Base-by-base conservation (phyloP, 2,113 vertebrate genomes). In the human (Homo sapiens) region DNA sequence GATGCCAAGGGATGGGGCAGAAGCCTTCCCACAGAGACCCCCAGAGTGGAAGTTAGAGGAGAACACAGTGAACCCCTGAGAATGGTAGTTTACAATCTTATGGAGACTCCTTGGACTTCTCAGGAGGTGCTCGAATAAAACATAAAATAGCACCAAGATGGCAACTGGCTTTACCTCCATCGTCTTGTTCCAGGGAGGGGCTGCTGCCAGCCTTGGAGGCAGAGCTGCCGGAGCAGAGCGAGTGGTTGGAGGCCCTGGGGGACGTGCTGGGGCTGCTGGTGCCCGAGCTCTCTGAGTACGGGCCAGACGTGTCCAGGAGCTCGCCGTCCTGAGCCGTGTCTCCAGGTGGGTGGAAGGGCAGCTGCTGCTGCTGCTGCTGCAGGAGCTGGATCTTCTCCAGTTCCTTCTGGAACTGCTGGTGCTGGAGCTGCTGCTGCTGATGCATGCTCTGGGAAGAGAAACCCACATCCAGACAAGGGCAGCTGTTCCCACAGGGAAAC, bases 341-440 rank as follows among this genome's bases (percentile, higher is more conserved):
- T 1, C 98, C 43, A 0, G 99, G 97, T 0, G 99, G 88, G 68
- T 95, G 98, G 90, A 99, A 99, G 48, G 99, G 98, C 89, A 99
- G 98, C 97, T 99, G 99, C 98, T 99, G 99, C 97, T 99, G 99
- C 98, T 99, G 99, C 16, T 99, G 99, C 97, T 99, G 99, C 95
- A 99, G 97, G 68, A 99, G 99, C 98, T 99, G 99, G 38, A 99
- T 98, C 98, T 99, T 99, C 98, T 99, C 99, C 98, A 99, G 99
- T 98, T 99, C 99, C 78, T 98, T 98, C 98, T 99, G 99, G 95
- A 99, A 99, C 98, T 99, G 99, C 98, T 99, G 99, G 93, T 99
- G 99, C 98, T 99, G 99, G 57, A 99, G 99, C 98, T 99, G 99
- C 98, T 98, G 99, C 98, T 99, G 99, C 98, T 99, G 99, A 32